phyloP scores from a whole-genome alignment of 2,888 invertebrate species.

The Nymphalis urticae region DNA sequence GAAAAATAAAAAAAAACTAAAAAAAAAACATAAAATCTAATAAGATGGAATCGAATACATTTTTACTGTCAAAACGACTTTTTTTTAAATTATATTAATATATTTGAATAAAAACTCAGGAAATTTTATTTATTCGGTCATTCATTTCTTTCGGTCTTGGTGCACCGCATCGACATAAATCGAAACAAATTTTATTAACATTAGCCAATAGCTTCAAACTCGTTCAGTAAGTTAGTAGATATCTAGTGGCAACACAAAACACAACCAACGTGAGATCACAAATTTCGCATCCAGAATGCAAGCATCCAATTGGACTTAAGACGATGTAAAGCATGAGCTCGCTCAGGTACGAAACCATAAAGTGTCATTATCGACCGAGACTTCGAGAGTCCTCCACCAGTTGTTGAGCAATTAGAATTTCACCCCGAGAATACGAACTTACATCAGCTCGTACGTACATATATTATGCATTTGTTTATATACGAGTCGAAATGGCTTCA shows the following conservation, averaged over 20 bases:
- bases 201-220: no score
- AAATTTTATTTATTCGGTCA: no score
- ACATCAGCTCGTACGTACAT: background rate
- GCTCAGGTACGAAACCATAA: constrained; percentile 49
- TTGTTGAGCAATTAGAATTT: constrained; percentile 48
- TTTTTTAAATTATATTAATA: no score
- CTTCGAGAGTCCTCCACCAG: constrained; percentile 52
- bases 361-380: constrained; percentile 65
- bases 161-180: no score
- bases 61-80: no score
- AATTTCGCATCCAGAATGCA: background rate
- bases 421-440: constrained; percentile 44
- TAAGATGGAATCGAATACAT: no score
- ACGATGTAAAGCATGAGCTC: constrained; percentile 36
- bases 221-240: no score
- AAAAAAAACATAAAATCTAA: no score
- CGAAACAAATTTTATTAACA: no score
- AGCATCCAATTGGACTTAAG: constrained; percentile 43
- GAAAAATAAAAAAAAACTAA: no score
- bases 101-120: no score
- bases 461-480: background rate
- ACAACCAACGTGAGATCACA: background rate
- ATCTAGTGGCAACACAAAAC: background rate
- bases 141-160: no score
- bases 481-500: background rate